Evolutionary conservation across 2,113 vertebrate species (phyloP), one percentile per base, ranked within the genome.

Genomic region (Bothrops jararaca): DNA sequence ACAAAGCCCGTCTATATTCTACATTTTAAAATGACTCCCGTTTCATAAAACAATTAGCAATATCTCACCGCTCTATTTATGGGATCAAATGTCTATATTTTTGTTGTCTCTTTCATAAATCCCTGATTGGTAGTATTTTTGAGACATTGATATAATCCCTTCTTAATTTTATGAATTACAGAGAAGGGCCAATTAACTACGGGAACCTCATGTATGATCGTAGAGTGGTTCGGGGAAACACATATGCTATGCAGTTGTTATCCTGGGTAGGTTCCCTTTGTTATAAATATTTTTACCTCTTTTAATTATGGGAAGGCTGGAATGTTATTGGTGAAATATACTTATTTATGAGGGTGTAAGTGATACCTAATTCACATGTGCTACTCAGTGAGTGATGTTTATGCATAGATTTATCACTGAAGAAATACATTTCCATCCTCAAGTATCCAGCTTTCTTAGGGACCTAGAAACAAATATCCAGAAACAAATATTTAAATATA

Each of bases 201-300:
- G 97, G 97, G 93, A 99, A 99, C 96, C 98, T 99, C 60, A 99
- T 99, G 98, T 98, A 98, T 53, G 99, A 99, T 95, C 96, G 98
- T 0, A 98, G 98, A 23, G 98, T 99, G 92, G 97, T 99, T 95
- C 98, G 99, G n/a, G 99, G 99, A 95, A 99, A 98, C 94, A 99
- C 98, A 0, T 98, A 98, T 0, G 97, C 98, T 2, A 95, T 98
- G 1, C 96, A 97, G 0, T 64, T 96, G 0, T 23, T 96, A 1
- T 97, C 97, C 1, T 69, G 87, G 97, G 98, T 98, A 94, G 29
- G 97, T 45, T 4, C 8, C 0, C 39, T 53, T 91, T 4, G 1
- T 0, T 8, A 26, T 0, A 23, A 23, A 1, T 69, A 22, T 23
- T 34, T 91, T 48, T 48, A 0, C 20, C 13, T n/a, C 12, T 29